Percentiles rank a stretch among this genome's conserved stretches.
Evolutionary conservation across 2,797 vertebrate genomes (phyloP).

Genomic region (Danionella dracula): DNA sequence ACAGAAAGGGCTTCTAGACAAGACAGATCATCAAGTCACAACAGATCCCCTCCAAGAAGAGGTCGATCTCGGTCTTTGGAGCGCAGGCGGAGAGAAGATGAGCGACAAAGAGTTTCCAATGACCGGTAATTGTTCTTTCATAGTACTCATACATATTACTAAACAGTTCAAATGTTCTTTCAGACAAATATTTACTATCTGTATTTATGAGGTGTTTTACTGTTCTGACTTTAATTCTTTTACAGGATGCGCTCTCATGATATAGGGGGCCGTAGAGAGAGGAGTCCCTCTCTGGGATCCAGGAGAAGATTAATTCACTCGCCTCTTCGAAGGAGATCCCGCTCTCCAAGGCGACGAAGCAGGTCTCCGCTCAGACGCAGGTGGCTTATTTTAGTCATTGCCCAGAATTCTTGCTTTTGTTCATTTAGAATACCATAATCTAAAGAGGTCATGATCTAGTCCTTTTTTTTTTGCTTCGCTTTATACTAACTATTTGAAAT

Average conservation of each 20-base stretch:
- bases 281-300: slow-evolving; percentile 65
- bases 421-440: no score
- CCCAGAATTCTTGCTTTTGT: no score
- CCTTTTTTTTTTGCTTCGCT: no score
- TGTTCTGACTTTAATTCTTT: no score
- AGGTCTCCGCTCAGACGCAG: slow-evolving; percentile 65
- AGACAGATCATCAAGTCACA: slow-evolving; percentile 69
- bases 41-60: slow-evolving; percentile 70
- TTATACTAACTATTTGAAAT: no score
- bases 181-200: no score
- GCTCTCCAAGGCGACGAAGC: slow-evolving; percentile 74
- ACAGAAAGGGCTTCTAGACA: slow-evolving; percentile 70
- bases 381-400: slow-evolving; percentile 22
- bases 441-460: no score
- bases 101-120: slow-evolving; percentile 74
- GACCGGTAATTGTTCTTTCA: slow-evolving; percentile 63
- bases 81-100: slow-evolving; percentile 73
- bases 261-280: slow-evolving; percentile 70
- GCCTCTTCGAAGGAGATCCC: slow-evolving; percentile 74
- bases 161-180: no score
- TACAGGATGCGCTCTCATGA: slow-evolving; percentile 74
- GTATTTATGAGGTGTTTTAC: neutral
- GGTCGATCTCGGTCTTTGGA: slow-evolving; percentile 76
- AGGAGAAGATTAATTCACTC: slow-evolving; percentile 72
- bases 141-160: no score